Percentiles rank a stretch among this genome's conserved stretches.
These are phyloP conservation scores for Puffinus mauretanicus DNA, from an alignment of 2,113 vertebrate species.

Conservation along the genomic window DNA sequence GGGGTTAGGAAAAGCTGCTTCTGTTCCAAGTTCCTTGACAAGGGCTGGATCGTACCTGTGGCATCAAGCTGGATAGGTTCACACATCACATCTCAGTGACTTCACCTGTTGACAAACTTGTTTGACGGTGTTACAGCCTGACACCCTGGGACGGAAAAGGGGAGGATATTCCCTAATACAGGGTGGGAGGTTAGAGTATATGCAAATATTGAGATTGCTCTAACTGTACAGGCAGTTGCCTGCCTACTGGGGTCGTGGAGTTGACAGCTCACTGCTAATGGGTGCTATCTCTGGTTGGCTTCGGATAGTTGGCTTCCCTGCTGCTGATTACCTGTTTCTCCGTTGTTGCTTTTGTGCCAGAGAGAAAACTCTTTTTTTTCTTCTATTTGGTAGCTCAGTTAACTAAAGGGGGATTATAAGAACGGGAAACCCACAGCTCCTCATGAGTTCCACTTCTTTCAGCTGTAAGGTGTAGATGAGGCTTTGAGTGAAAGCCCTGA, in stretches of 20 bases:
- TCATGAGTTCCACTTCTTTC: not conserved
- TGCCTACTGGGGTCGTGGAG: not conserved
- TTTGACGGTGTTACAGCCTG: not conserved
- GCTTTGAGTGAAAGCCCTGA: not conserved
- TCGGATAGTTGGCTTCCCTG: not conserved
- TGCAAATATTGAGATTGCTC: not conserved
- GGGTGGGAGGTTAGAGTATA: not conserved
- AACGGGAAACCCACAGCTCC: not conserved
- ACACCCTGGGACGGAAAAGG: not conserved
- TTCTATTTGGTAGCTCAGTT: not conserved
- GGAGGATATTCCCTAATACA: not conserved
- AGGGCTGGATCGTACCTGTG: not conserved
- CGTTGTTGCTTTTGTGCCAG: not conserved
- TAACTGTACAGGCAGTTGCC: not conserved
- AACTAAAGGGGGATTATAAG: not conserved
- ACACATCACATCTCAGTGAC: not conserved
- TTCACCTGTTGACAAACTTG: not conserved
- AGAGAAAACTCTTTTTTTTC: not conserved
- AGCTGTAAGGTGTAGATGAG: rapidly evolving
- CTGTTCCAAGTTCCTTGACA: not conserved
- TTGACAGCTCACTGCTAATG: not conserved
- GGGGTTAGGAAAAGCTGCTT: not conserved
- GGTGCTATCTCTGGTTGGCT: not conserved
- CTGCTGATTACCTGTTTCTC: not conserved
- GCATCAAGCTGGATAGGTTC: not conserved